phyloP scores from a whole-genome alignment of 2,113 vertebrate genomes.

The Trichechus manatus region DNA sequence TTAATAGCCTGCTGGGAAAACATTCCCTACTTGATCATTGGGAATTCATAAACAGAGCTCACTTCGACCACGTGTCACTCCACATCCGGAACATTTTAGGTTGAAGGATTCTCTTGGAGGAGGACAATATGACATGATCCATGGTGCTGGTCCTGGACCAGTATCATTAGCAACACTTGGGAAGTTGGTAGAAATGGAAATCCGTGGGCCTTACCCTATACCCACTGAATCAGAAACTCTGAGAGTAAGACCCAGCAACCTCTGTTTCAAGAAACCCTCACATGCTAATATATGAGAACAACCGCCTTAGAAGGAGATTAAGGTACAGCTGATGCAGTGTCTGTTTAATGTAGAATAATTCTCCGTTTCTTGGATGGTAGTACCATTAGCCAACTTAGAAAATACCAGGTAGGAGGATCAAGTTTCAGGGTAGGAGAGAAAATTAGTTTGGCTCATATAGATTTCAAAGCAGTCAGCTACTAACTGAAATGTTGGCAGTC shows the following conservation, averaged over 20 bases:
- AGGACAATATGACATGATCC: not conserved
- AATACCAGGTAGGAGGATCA: not conserved
- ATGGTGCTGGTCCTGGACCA: not conserved
- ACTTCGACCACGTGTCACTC: not conserved
- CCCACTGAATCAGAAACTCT: not conserved
- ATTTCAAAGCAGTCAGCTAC: not conserved
- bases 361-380: not conserved
- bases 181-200: not conserved
- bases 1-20: not conserved
- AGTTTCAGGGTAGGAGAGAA: not conserved
- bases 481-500: not conserved
- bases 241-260: not conserved
- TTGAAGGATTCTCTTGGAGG: not conserved
- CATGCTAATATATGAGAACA: not conserved
- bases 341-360: not conserved
- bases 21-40: not conserved
- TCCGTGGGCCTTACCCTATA: not conserved
- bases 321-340: not conserved
- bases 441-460: not conserved
- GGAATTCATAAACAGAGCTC: not conserved
- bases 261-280: not conserved
- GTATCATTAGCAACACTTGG: not conserved
- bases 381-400: not conserved
- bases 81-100: not conserved
- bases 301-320: not conserved